These are phyloP conservation scores for Pteronura brasiliensis DNA, from an alignment of 2,113 vertebrate species.

Conservation along the genomic window DNA sequence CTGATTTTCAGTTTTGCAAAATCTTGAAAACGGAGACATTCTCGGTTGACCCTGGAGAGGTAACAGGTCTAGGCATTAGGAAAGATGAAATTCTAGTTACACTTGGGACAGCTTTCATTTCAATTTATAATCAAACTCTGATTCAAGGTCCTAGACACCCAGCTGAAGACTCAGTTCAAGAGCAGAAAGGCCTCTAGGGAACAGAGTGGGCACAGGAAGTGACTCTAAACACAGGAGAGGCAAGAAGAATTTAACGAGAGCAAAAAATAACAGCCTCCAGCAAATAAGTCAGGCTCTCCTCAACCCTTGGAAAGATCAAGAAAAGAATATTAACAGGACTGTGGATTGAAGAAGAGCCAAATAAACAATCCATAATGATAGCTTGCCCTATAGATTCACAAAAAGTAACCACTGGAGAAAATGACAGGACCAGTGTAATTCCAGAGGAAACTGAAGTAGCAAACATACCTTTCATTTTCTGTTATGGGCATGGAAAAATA, in stretches of 20 bases:
- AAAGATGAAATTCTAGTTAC: constrained; percentile 18
- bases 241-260: background rate
- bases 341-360: background rate
- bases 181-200: background rate
- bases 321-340: background rate
- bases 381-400: background rate
- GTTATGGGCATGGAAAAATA: background rate
- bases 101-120: background rate
- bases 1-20: background rate
- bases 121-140: background rate
- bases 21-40: background rate
- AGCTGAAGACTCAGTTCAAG: background rate
- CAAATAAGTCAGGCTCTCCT: background rate
- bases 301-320: background rate
- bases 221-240: background rate
- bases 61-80: background rate
- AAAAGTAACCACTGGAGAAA: background rate
- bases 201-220: background rate
- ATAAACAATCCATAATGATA: background rate
- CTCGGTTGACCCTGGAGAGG: background rate
- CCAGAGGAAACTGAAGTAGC: background rate
- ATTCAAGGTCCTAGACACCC: background rate
- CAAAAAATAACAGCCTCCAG: background rate
- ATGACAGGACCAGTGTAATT: background rate
- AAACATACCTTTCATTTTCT: background rate